Percentiles rank a stretch among this genome's conserved stretches.
These are phyloP conservation scores for Pterobdella sp. DNA, from an alignment of 2,888 invertebrate species.

Conservation along the genomic window DNA sequence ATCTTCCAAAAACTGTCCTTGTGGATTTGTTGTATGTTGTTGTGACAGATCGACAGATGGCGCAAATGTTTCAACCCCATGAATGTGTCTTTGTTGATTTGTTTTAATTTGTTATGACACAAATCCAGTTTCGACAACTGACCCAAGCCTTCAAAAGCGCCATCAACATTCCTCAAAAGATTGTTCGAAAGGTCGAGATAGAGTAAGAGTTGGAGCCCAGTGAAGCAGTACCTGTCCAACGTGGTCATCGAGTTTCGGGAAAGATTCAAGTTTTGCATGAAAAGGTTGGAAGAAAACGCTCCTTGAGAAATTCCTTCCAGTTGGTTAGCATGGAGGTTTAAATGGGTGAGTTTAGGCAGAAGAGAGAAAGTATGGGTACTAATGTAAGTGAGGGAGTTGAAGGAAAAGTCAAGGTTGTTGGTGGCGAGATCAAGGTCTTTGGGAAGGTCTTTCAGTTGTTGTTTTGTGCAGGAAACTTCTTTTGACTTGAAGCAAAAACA, in stretches of 20 bases:
- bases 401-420: constrained; percentile 32
- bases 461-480: constrained; percentile 26
- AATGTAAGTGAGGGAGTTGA: constrained; percentile 30
- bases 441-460: constrained; percentile 24
- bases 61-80: constrained; percentile 34
- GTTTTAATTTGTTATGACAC: constrained; percentile 33
- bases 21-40: constrained; percentile 32
- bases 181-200: constrained; percentile 35
- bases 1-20: constrained; percentile 32
- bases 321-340: constrained; percentile 33
- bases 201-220: constrained; percentile 21
- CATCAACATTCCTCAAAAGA: constrained; percentile 28
- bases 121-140: constrained; percentile 34
- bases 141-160: constrained; percentile 32
- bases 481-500: constrained; percentile 21
- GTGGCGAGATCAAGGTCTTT: constrained; percentile 22
- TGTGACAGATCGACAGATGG: constrained; percentile 34
- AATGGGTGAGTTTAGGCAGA: constrained; percentile 30
- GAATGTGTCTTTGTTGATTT: constrained; percentile 34
- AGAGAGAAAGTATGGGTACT: constrained; percentile 23
- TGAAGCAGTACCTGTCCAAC: constrained; percentile 24
- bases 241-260: constrained; percentile 29
- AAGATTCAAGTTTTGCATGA: constrained; percentile 33
- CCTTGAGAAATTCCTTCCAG: constrained; percentile 32
- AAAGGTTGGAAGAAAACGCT: constrained; percentile 23